Percentiles rank a stretch among this genome's conserved stretches.
Evolutionary conservation across 2,888 invertebrate genomes (phyloP).

Genomic region (Dorcus hopei): DNA sequence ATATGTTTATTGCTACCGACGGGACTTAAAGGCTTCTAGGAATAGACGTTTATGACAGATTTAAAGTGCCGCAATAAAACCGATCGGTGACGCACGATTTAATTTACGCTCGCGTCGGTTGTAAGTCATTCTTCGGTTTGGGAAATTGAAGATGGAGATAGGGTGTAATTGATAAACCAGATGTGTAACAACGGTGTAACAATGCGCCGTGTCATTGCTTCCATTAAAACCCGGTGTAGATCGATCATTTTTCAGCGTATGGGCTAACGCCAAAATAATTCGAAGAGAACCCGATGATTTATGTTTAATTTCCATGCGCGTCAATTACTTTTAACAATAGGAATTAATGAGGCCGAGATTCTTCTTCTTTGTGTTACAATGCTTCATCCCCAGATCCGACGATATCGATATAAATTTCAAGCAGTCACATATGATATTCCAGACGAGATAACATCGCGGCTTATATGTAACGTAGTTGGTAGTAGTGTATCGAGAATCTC

Average conservation of each 20-base stretch:
- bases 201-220: conserved; percentile 29
- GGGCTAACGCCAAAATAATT: too few relatives aligned
- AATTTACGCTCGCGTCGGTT: background rate
- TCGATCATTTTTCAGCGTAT: too few relatives aligned
- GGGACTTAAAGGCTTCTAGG: background rate
- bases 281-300: too few relatives aligned
- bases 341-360: too few relatives aligned
- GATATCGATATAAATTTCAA: background rate
- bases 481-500: background rate
- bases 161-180: conserved; percentile 17
- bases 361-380: too few relatives aligned
- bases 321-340: too few relatives aligned
- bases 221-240: conserved; percentile 16
- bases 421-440: background rate
- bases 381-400: too few relatives aligned
- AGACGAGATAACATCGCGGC: background rate
- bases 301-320: too few relatives aligned
- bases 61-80: background rate
- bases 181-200: conserved; percentile 16
- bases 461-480: background rate
- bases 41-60: conserved; percentile 1
- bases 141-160: conserved; percentile 10
- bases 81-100: background rate
- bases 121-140: conserved; percentile 11
- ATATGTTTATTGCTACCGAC: background rate